These are phyloP conservation scores for Lateolabrax maculatus DNA, from an alignment of 2,797 vertebrate species.

Conservation along the genomic window DNA sequence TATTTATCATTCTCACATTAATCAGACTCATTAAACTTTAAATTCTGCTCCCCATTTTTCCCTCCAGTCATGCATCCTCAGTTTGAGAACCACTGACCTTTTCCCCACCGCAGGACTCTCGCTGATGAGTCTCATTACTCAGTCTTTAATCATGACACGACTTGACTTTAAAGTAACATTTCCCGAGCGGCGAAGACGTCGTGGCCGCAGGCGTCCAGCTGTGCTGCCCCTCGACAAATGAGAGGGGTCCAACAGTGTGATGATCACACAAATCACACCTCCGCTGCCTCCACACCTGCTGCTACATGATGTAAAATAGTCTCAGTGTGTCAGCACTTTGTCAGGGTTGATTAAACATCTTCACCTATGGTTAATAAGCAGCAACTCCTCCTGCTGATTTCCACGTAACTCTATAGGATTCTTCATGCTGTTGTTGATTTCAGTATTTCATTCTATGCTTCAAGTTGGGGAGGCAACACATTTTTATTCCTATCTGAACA, in stretches of 20 bases:
- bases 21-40: neutral
- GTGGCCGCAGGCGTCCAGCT: conserved; percentile 52
- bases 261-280: neutral
- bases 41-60: neutral
- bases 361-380: neutral
- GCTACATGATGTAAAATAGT: neutral
- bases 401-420: neutral
- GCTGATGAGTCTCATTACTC: conserved; percentile 57
- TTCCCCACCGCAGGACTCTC: conserved; percentile 33
- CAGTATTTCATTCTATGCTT: neutral
- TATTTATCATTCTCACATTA: neutral
- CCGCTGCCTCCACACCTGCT: conserved; percentile 8
- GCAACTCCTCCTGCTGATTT: neutral
- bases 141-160: conserved; percentile 35
- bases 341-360: conserved; percentile 31
- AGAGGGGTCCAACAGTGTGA: neutral
- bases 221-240: neutral
- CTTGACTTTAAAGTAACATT: conserved; percentile 70
- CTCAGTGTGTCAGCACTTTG: conserved; percentile 15
- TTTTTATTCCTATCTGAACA: neutral
- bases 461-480: neutral
- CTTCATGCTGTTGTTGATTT: neutral
- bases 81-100: conserved; percentile 37
- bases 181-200: conserved; percentile 45
- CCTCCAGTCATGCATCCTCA: neutral